phyloP scores from a whole-genome alignment of 2,113 vertebrate species.

The Butastur rufipennis region DNA sequence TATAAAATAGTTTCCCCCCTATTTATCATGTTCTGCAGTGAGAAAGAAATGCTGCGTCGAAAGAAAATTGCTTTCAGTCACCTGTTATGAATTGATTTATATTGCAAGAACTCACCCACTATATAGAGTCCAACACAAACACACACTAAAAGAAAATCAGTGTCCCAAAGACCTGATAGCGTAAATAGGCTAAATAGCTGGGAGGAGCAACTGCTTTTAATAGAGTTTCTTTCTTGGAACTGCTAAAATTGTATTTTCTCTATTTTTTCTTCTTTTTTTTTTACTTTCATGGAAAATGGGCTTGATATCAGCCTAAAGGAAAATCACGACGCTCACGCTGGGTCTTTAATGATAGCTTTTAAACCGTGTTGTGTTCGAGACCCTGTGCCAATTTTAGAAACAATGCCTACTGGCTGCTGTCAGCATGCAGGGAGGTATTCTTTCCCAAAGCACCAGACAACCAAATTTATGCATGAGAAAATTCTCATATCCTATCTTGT shows the following conservation, averaged over 20 bases:
- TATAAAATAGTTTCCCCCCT: slow-evolving; percentile 11
- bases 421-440: not conserved
- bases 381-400: not conserved
- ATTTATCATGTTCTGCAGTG: not conserved
- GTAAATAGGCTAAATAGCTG: not conserved
- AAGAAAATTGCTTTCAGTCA: not conserved
- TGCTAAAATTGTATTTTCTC: not conserved
- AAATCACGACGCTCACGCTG: not conserved
- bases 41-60: not conserved
- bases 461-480: slow-evolving; percentile 55
- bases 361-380: not conserved
- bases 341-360: not conserved
- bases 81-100: not conserved
- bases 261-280: not conserved
- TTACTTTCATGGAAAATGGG: not conserved
- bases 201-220: not conserved
- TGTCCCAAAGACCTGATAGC: not conserved
- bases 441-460: slow-evolving; percentile 28
- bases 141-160: not conserved
- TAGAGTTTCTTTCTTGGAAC: not conserved
- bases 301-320: not conserved
- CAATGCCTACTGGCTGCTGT: not conserved
- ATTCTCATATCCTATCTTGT: slow-evolving; percentile 20
- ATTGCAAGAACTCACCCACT: not conserved
- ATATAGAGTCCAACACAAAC: not conserved